These are phyloP conservation scores for Rhinella marina DNA, from an alignment of 2,797 vertebrate species.

Conservation along the genomic window DNA sequence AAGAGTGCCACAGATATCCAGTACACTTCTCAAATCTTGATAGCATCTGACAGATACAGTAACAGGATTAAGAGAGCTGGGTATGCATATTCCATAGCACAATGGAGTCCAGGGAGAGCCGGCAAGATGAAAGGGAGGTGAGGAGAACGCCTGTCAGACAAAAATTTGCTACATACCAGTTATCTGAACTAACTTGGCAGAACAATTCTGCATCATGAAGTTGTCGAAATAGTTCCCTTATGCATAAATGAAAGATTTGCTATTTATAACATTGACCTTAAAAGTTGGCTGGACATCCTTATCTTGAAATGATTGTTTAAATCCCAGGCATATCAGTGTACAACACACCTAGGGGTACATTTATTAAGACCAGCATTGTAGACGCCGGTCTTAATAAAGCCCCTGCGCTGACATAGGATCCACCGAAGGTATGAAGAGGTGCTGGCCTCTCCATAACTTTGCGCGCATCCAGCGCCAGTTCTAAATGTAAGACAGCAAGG, in stretches of 20 bases:
- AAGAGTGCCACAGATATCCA: constrained; percentile 52
- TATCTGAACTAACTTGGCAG: constrained; percentile 28
- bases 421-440: too few species aligned
- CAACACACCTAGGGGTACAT: neutral
- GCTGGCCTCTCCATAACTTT: too few species aligned
- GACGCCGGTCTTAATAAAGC: too few species aligned
- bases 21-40: constrained; percentile 36
- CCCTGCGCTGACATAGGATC: too few species aligned
- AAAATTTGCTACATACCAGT: constrained; percentile 19
- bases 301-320: neutral
- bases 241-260: neutral
- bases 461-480: too few species aligned
- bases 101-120: constrained; percentile 7
- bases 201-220: neutral
- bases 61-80: constrained; percentile 46
- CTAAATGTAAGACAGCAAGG: too few species aligned
- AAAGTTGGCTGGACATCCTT: neutral
- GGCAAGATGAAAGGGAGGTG: constrained; percentile 42
- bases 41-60: constrained; percentile 52
- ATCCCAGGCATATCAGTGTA: neutral
- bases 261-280: constrained; percentile 6
- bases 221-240: neutral
- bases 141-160: constrained; percentile 24
- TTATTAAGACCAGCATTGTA: too few species aligned
- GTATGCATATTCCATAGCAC: constrained; percentile 32